Base-by-base conservation (phyloP, 1,140 invertebrate genomes). In the Calephelis nemesis region DNA sequence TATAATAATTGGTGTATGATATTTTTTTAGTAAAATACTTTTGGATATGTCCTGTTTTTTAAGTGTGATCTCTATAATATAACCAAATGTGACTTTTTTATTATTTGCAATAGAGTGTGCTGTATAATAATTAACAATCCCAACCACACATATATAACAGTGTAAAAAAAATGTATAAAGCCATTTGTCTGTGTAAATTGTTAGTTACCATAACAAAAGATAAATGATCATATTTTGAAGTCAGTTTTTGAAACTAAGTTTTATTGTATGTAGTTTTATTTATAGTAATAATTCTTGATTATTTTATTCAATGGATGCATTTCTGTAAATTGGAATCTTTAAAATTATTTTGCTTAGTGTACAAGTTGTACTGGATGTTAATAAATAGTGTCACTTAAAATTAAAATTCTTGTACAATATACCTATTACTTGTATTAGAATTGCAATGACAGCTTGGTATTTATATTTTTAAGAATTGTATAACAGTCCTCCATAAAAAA, bases 1-100 rank as follows among this genome's bases (percentile, higher is more conserved):
- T 91, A 87, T 88, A 74, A 84, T 87, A 83, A 88, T 84, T 64
- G 81, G 72, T 88, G 87, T 91, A 90, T 82, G 80, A 82, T 87
- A 89, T 84, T 87, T 86, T 86, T 88, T 88, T 85, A 64, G 63
- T 64, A 64, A 64, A 58, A 64, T 49, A 48, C 19, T 64, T 64
- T 48, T 50, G 63, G 47, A 30, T 49, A 30, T 50, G 10, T 62
- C 30, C 40, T 42, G 39, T 66, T 66, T 66, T 42, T 49, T 54
- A 67, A 67, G 54, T 58, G 52, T 67, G 65, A 67, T 67, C 65
- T 67, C 65, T 67, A 54, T 67, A 54, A 19, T 58, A 54, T 50
- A 67, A 58, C 42, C 52, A 52, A 67, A 67, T 58, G 52, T 47
- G 47, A 64, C 42, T 64, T 64, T 64, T 64, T 64, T 64, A 64